These are phyloP conservation scores for Uloborus diversus DNA, from an alignment of 1,140 invertebrate species.

Conservation along the genomic window DNA sequence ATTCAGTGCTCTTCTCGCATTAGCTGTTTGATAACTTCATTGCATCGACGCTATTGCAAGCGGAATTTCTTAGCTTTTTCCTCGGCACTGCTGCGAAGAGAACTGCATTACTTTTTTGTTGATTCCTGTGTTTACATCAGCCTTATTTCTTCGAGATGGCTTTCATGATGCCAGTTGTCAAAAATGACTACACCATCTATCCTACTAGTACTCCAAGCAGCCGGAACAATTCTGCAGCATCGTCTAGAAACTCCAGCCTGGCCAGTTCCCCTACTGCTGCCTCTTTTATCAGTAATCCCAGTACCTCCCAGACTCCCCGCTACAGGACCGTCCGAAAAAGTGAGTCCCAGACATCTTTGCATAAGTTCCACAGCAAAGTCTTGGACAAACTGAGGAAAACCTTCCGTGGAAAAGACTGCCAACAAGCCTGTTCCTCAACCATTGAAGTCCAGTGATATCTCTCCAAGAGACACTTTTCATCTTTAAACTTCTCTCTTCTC, in stretches of 20 bases:
- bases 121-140: not conserved
- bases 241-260: constrained; percentile 77
- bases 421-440: not conserved
- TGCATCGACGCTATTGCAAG: not conserved
- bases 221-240: constrained; percentile 78
- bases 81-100: not conserved
- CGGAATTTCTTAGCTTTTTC: not conserved
- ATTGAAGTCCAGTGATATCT: not conserved
- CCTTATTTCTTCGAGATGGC: constrained; percentile 72
- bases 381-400: constrained; percentile 80
- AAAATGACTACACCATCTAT: constrained; percentile 91
- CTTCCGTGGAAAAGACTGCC: constrained; percentile 34
- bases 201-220: constrained; percentile 67
- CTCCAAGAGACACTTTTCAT: not conserved
- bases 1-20: not conserved
- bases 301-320: constrained; percentile 62
- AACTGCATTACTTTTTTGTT: no score
- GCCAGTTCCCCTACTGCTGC: constrained; percentile 73
- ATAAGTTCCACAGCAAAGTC: constrained; percentile 84
- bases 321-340: constrained; percentile 70
- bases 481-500: not conserved
- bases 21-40: not conserved
- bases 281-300: constrained; percentile 21
- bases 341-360: constrained; percentile 72
- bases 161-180: constrained; percentile 92